Percentiles rank a stretch among this genome's conserved stretches.
Conservation (phyloP, 2,797 vertebrate genomes). For the Gambelia wislizenii region DNA sequence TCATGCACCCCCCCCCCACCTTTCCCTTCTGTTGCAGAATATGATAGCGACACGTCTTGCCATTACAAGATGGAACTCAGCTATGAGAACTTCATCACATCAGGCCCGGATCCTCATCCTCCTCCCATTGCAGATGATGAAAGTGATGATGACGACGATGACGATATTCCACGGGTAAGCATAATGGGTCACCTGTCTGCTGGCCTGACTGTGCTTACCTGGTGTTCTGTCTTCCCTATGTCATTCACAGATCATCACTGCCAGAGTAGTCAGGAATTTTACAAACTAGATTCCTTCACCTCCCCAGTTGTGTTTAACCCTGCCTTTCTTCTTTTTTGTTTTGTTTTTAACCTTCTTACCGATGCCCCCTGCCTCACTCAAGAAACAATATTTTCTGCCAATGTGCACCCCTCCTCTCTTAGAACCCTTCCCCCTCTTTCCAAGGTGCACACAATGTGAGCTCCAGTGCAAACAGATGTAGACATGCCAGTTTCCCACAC, state of each 20-base stretch:
- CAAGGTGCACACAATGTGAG: neutral
- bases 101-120: constrained; percentile 93
- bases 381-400: neutral
- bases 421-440: neutral
- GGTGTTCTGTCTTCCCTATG: neutral
- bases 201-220: neutral
- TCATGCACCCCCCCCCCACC: neutral
- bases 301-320: neutral
- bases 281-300: neutral
- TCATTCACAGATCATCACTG: neutral
- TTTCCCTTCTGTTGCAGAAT: constrained; percentile 81
- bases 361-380: neutral
- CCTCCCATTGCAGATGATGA: constrained; percentile 95
- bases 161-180: constrained; percentile 92
- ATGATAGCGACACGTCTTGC: constrained; percentile 94
- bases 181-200: rapidly evolving
- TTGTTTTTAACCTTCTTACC: neutral
- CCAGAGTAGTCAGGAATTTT: neutral
- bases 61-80: constrained; percentile 96
- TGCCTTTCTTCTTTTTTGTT: neutral
- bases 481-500: neutral
- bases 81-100: constrained; percentile 96
- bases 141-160: constrained; percentile 95
- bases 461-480: neutral
- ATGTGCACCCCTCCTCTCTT: neutral